Base-by-base conservation (phyloP, 1,140 invertebrate species). In the Maconellicoccus hirsutus region DNA sequence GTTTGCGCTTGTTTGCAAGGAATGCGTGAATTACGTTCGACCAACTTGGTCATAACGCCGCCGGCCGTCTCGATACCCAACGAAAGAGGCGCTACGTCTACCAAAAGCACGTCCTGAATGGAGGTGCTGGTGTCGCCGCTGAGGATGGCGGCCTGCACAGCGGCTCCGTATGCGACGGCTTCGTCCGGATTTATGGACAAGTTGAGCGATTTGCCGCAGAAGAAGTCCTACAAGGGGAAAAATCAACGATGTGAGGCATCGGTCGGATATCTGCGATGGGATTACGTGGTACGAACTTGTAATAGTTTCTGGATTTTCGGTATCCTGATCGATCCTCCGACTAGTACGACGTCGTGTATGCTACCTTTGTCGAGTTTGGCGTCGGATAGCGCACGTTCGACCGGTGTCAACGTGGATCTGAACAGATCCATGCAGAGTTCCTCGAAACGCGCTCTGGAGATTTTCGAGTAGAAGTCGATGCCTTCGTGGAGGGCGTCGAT, bases 331-430 rank as follows among this genome's bases (percentile, higher is more conserved):
- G 89, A 91, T 19, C 89, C 90, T 19, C 90, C 89, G 22, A 92
- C 89, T n/a, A 92, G 81, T 1, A 92, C 88, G 6, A 92, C 86
- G 73, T 92, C 89, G 76, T 92, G 82, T 72, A 92, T 89, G 10
- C 80, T 78, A 19, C 76, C 76, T 77, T 91, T 91, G 78, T 88
- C 87, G 72, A 90, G 75, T 77, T 89, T 89, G 12, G 89, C 87
- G 79, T 92, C 89, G 25, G 83, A 80, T 33, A 93, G 78, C 19
- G 89, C 84, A 74, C 86, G 86, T 75, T 89, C 86, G 0, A 86
- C 84, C 0, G 85, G 85, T 70, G 83, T 79, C 19, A 86, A 74
- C 0, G 85, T 86, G 14, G 74, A 69, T 69, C 83, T 79, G 79
- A 86, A 86, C 7, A 87, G 76, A 77, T 86, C 84, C 0, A 81